Evolutionary conservation across 2,888 invertebrate species (phyloP).

Genomic region (Hypselothyrea guttata): DNA sequence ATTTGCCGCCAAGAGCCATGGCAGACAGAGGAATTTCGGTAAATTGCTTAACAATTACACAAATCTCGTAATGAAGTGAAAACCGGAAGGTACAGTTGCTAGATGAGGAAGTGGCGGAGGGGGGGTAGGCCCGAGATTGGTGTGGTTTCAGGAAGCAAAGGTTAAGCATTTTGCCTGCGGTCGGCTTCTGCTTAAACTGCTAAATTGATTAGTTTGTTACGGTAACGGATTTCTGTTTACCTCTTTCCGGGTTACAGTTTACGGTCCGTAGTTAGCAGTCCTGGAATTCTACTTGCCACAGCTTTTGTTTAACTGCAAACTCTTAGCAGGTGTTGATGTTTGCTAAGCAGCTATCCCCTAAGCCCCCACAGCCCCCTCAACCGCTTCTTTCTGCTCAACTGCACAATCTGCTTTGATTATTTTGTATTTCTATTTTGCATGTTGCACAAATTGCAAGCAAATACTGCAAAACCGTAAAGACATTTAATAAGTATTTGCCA

Average conservation of each 20-base stretch:
- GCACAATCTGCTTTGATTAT: slow-evolving; percentile 73
- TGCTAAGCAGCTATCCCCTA: slow-evolving; percentile 60
- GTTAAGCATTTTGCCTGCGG: slow-evolving; percentile 51
- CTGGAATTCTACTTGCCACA: slow-evolving; percentile 65
- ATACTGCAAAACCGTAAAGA: slow-evolving; percentile 48
- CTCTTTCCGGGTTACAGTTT: too few relatives aligned
- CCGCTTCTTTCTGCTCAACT: slow-evolving; percentile 32
- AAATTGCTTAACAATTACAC: slow-evolving; percentile 69
- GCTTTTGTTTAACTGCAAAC: slow-evolving; percentile 34
- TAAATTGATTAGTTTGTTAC: slow-evolving; percentile 64
- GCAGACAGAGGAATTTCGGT: slow-evolving; percentile 27
- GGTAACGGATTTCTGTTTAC: slow-evolving; percentile 2
- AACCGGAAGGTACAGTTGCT: slow-evolving; percentile 17
- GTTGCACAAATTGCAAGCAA: slow-evolving; percentile 67
- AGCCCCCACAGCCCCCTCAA: not conserved
- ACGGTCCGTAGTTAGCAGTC: too few relatives aligned
- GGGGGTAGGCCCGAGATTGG: not conserved
- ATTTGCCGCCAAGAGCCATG: slow-evolving; percentile 19
- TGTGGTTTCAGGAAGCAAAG: not conserved
- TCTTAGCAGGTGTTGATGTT: slow-evolving; percentile 72
- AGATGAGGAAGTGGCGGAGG: slow-evolving; percentile 3
- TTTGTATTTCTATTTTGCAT: slow-evolving; percentile 53
- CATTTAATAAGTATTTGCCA: slow-evolving; percentile 66
- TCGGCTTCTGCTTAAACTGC: slow-evolving; percentile 30
- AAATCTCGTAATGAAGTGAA: slow-evolving; percentile 72